Base-by-base conservation (phyloP, 2,113 vertebrate genomes). In the Burhinus bistriatus region DNA sequence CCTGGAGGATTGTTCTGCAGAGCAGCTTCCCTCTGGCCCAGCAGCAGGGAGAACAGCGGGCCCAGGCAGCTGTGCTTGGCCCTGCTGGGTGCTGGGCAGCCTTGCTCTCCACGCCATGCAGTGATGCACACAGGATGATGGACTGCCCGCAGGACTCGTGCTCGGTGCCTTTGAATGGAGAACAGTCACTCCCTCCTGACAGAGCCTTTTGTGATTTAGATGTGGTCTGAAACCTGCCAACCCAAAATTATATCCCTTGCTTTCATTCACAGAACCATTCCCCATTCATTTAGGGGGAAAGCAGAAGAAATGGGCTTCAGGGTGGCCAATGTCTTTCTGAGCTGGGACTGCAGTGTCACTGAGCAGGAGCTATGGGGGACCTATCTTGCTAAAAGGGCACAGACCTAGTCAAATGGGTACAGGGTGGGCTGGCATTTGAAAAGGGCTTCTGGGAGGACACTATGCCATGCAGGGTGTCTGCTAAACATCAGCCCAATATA, bases 151-250 rank as follows among this genome's bases (percentile, higher is more conserved):
- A 59, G 44, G 65, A 44, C 59, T 58, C 57, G 30, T 1, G 2
- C 54, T 70, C 3, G 0, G 4, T 70, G 40, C 0, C 0, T 70
- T 45, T 59, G 64, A 19, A 49, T 7, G 36, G 27, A 70, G 40
- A 82, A 11, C 45, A 44, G 18, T 19, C 61, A 16, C 27, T 42
- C 55, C 22, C 26, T 93, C 78, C 66, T 47, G 61, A 90, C 45
- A 82, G 66, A 57, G 47, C 15, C 55, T 71, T 82, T 64, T 59
- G 66, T 77, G 58, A 85, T 94, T 89, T 72, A 66, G n/a, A 42
- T 10, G 30, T 7, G 44, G 23, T 29, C 49, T 80, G 83, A 77
- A 68, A 86, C 16, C 40, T 89, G 86, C 47, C 83, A 96, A 29
- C 29, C 14, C 51, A 34, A 62, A 71, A 75, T 78, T 25, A 47